Conservation (phyloP, 1,140 invertebrate species). For the Sitobion miscanthi region DNA sequence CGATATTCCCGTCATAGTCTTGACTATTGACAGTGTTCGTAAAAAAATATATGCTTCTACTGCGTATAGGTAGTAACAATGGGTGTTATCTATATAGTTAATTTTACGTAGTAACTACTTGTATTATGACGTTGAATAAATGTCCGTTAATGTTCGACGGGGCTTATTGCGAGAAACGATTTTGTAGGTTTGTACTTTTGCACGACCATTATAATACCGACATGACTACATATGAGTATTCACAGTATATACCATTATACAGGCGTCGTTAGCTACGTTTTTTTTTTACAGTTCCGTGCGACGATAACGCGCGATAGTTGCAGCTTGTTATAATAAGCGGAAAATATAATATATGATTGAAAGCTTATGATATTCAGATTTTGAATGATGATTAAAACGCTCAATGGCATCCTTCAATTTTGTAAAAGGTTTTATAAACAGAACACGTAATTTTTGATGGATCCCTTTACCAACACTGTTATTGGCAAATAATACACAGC, state of each 20-base stretch:
- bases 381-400: no score
- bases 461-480: no score
- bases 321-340: background rate
- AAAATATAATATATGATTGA: background rate
- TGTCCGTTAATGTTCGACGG: background rate
- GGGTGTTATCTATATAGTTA: background rate
- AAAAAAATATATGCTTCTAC: constrained; percentile 7
- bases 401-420: no score
- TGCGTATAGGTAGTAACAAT: background rate
- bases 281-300: background rate
- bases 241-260: background rate
- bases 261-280: background rate
- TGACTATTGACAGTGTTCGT: background rate
- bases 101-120: background rate
- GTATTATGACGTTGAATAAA: background rate
- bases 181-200: background rate
- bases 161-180: background rate
- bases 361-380: no score
- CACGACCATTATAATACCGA: background rate
- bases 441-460: no score
- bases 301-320: background rate
- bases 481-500: no score
- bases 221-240: background rate
- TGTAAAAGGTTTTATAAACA: no score
- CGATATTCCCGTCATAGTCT: background rate